A percentile compares a stretch with the other conserved stretches of the same genome.
Conservation (phyloP, 2,888 invertebrate genomes). For the Andrena hattorfiana region DNA sequence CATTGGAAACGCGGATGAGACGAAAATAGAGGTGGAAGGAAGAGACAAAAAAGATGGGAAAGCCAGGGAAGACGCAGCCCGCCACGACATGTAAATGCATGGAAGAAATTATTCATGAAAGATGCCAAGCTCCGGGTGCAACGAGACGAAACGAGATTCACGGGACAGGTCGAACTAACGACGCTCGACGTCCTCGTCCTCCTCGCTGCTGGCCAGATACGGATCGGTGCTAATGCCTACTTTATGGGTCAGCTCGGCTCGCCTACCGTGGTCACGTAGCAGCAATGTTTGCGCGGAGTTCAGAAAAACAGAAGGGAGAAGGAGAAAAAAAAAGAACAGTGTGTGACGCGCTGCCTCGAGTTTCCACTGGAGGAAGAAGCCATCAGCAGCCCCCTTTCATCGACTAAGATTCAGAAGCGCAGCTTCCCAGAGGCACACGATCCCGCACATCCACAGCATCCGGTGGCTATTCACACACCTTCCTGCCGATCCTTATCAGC, state of each 20-base stretch:
- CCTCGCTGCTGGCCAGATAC: constrained; percentile 63
- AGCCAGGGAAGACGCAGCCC: constrained; percentile 34
- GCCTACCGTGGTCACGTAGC: constrained; percentile 69
- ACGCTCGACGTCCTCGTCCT: constrained; percentile 43
- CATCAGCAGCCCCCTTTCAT: constrained; percentile 46
- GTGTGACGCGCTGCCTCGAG: constrained; percentile 38
- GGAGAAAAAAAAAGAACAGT: constrained; percentile 26
- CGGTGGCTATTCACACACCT: constrained; percentile 53
- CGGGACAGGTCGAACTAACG: constrained; percentile 69
- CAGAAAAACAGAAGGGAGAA: constrained; percentile 49
- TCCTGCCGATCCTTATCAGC: constrained; percentile 51
- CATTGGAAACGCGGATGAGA: not conserved
- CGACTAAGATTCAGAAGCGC: constrained; percentile 66
- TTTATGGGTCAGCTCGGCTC: constrained; percentile 67
- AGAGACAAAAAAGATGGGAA: not conserved
- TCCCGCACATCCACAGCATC: not conserved
- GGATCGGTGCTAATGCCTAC: constrained; percentile 76
- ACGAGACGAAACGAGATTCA: constrained; percentile 77
- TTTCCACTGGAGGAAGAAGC: constrained; percentile 31
- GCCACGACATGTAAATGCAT: constrained; percentile 72
- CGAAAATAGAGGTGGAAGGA: constrained; percentile 2
- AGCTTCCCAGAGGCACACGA: constrained; percentile 43
- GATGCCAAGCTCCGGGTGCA: constrained; percentile 71
- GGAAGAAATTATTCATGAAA: constrained; percentile 79
- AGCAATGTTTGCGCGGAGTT: constrained; percentile 66